phyloP scores from a whole-genome alignment of 2,113 vertebrate species.

The Lepus europaeus region DNA sequence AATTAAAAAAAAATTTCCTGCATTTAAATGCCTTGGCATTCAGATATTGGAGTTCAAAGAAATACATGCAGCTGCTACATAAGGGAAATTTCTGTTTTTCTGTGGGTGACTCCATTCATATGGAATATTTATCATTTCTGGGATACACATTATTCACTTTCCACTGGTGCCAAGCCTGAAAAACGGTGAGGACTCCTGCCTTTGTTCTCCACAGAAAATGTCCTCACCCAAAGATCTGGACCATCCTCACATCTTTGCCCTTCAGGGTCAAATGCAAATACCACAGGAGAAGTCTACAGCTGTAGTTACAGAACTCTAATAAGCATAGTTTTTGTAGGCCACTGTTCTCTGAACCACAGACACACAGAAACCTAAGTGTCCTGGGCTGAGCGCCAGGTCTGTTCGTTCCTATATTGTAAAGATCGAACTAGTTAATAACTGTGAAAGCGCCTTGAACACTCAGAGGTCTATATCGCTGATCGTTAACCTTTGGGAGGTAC shows the following conservation, averaged over 20 bases:
- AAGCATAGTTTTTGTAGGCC: not conserved
- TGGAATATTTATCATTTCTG: not conserved
- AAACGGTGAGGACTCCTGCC: not conserved
- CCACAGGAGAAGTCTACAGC: not conserved
- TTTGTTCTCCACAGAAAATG: not conserved
- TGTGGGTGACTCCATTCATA: not conserved
- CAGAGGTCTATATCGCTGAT: slow-evolving; percentile 22
- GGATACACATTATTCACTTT: not conserved
- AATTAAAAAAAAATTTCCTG: too few species aligned
- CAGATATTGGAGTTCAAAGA: not conserved
- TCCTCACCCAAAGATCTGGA: not conserved
- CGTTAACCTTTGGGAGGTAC: not conserved
- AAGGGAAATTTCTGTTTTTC: not conserved
- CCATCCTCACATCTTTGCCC: not conserved
- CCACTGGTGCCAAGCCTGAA: rapidly evolving
- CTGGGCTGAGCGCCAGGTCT: slow-evolving; percentile 20
- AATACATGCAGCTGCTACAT: not conserved
- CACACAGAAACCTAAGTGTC: not conserved
- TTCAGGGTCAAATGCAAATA: slow-evolving; percentile 2
- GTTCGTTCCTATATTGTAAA: not conserved
- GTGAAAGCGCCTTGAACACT: not conserved
- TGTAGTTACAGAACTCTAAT: not conserved
- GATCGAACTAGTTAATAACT: slow-evolving; percentile 50
- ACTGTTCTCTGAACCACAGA: slow-evolving; percentile 12
- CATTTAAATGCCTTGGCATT: not conserved